phyloP scores from a whole-genome alignment of 2,888 invertebrate genomes.

The Drosophila mettleri region DNA sequence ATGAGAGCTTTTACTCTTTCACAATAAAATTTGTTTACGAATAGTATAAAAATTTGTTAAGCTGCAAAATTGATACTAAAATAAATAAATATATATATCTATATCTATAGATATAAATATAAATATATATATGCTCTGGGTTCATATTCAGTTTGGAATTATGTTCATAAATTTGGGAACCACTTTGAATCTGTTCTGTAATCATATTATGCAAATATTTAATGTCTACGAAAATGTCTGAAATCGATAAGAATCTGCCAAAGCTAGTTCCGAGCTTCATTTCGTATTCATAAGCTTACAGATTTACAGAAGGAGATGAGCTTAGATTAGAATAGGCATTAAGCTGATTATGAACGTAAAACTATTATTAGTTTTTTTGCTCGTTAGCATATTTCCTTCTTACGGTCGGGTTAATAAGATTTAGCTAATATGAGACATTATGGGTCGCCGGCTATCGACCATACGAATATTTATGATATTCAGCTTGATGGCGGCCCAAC shows the following conservation, averaged over 20 bases:
- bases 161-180: too few species aligned
- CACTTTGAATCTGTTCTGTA: not conserved
- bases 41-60: not conserved
- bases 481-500: slow-evolving; percentile 15
- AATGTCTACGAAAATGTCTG: not conserved
- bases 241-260: not conserved
- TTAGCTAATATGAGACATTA: slow-evolving; percentile 20
- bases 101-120: too few species aligned
- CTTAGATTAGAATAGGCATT: not conserved
- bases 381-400: slow-evolving; percentile 17
- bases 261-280: not conserved
- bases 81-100: too few species aligned
- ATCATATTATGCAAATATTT: not conserved
- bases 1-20: not conserved
- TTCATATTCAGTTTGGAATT: too few species aligned
- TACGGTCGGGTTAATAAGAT: slow-evolving; percentile 23
- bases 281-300: not conserved
- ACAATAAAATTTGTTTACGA: not conserved
- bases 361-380: slow-evolving; percentile 23
- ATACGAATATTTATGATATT: slow-evolving; percentile 33
- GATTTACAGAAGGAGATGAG: not conserved
- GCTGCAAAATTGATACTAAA: not conserved
- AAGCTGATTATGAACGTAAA: slow-evolving; percentile 26
- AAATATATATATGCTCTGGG: too few species aligned
- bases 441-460: slow-evolving; percentile 16